Evolutionary conservation across 2,888 invertebrate species (phyloP).

Genomic region (Nudaria mundana): DNA sequence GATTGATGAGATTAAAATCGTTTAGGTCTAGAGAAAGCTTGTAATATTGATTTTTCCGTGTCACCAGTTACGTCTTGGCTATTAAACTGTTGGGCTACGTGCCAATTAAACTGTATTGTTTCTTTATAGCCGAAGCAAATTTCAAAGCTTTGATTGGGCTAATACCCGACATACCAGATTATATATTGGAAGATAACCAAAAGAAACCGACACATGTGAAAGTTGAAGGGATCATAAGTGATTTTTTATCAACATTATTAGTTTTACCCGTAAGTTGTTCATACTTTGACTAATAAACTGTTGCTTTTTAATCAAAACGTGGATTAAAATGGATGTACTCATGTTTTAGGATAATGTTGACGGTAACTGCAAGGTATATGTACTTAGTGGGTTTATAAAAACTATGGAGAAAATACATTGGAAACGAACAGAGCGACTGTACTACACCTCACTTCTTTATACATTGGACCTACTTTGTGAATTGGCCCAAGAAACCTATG

Average conservation of each 20-base stretch:
- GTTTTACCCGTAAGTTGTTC: constrained; percentile 86
- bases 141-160: constrained; percentile 93
- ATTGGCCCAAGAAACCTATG: constrained; percentile 90
- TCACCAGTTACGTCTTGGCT: too few species aligned
- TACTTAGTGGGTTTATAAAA: constrained; percentile 90
- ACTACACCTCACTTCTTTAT: constrained; percentile 86
- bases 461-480: constrained; percentile 90
- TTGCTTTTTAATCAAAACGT: too few species aligned
- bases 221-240: constrained; percentile 85
- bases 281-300: too few species aligned
- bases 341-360: constrained; percentile 91
- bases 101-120: background rate
- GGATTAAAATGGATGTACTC: too few species aligned
- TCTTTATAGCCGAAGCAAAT: constrained; percentile 91
- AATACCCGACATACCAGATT: constrained; percentile 88
- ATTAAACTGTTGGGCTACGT: background rate
- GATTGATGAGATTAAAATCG: too few species aligned
- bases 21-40: too few species aligned
- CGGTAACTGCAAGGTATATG: constrained; percentile 89
- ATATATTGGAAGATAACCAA: constrained; percentile 87
- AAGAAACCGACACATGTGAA: constrained; percentile 86
- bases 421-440: constrained; percentile 84
- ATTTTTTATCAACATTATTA: constrained; percentile 90
- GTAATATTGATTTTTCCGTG: too few species aligned
- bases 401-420: constrained; percentile 88